Base-by-base conservation (phyloP, 2,888 invertebrate species). In the Urechis unicinctus region DNA sequence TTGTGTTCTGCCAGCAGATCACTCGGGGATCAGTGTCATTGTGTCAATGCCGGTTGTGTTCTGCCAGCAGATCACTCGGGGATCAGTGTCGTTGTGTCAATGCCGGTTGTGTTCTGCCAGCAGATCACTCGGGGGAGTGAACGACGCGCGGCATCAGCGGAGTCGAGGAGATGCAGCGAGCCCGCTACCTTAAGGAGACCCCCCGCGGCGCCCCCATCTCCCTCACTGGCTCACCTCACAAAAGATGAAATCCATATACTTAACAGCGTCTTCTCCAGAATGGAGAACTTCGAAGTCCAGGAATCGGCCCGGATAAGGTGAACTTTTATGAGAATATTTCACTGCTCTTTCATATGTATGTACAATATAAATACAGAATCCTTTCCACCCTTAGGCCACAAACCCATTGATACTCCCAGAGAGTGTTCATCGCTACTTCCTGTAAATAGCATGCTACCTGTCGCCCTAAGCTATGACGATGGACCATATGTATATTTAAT, bases 161-260 rank as follows among this genome's bases (percentile, higher is more conserved):
- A 36, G 17, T 17, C 36, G 17, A 36, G 36, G 17, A 9, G 36
- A 13, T 36, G 36, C 36, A 36, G 36, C 17, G 36, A 36, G 17
- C 36, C 36, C 9, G 36, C 17, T 36, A 17, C 36, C 36, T 17
- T 36, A 17, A 9, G 9, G 36, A 9, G 17, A 17, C 36, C 42
- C 9, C 59, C 61, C 5, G 44, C 55, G 22, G 47, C 54, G 42
- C 24, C 74, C 3, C 74, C 73, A 1, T 66, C 72, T 4, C 74
- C 74, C 1, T 70, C 71, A 57, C 63, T 75, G 2, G 65, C 68
- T 1, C 67, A 66, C 30, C 66, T 75, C 28, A 71, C 68, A 9
- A 58, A 62, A 1, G 69, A 69, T 3, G 75, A 75, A 60, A 61
- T 73, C 3, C 51, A 61, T 1, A 68, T 68, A 24, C 65, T 75